Evolutionary conservation across 64 coral and sea anemone species (phyloP).

Genomic region (Actinia tenebrosa): DNA sequence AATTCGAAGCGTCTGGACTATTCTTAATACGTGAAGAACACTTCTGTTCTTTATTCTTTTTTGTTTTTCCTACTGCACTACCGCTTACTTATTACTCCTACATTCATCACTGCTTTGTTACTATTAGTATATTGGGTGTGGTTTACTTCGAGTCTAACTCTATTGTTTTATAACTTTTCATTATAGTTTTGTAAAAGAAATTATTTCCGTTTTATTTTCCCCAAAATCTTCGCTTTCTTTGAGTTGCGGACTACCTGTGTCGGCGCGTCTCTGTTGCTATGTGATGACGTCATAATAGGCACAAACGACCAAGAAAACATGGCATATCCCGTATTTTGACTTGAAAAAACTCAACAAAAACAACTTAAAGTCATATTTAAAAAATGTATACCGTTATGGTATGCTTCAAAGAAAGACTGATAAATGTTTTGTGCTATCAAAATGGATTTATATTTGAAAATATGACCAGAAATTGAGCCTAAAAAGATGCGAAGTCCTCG

Average conservation of each 20-base stretch:
- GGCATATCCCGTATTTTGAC: background rate
- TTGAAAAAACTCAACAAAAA: constrained; percentile 3
- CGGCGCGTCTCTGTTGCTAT: background rate
- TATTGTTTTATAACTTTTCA: background rate
- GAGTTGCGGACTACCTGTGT: background rate
- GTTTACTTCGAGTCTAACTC: no score
- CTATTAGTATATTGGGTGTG: no score
- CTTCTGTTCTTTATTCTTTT: background rate
- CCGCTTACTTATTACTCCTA: background rate
- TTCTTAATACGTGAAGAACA: background rate
- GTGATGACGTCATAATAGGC: constrained; percentile 23
- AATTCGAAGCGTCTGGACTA: no score
- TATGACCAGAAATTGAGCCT: background rate
- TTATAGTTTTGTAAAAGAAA: background rate
- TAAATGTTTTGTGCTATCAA: background rate
- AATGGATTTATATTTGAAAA: background rate
- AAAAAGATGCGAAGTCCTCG: background rate
- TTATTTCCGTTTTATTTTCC: no score
- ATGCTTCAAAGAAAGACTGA: background rate
- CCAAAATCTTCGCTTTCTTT: no score
- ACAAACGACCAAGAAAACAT: background rate
- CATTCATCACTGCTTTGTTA: no score
- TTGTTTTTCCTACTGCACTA: background rate
- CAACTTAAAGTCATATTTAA: background rate
- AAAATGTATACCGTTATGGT: background rate